Evolutionary conservation across 1,140 invertebrate genomes (phyloP), one percentile per base, ranked within the genome.

Genomic region (Sycobia sp.): DNA sequence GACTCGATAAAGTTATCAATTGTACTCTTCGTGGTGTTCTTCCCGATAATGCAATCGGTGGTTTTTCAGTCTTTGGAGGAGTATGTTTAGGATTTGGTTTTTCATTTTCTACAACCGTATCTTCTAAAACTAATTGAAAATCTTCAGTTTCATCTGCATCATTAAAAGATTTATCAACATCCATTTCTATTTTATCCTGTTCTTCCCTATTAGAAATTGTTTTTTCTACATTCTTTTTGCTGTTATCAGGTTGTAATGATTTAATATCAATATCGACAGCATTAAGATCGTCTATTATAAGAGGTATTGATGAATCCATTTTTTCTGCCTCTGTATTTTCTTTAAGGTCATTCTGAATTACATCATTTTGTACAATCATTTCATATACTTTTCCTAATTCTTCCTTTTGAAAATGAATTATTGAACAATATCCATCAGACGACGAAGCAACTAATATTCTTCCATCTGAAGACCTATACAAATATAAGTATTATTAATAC

Each of bases 371-470:
- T 5, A 46, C 32, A 55, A 13, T 36, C 2, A 18, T 34, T 68
- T 78, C 67, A 70, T 92, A 91, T 3, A 83, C 76, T 44, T 86
- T 82, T 2, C 96, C 97, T 16, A 99, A 79, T 83, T 99, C 96
- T 5, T 84, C 86, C 18, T 88, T 80, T 27, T 86, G 82, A 81
- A 99, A 98, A 34, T 88, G 89, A 43, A 97, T 86, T 61, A 98
- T 83, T 0, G 96, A 96, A 77, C 94, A 96, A 77, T 93, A 99
- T 1, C 96, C 96, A 83, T 99, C 96, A 0, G 94, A 96, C 29
- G 96, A 98, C 16, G 94, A 94, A 0, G 91, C 90, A 2, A 95
- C 84, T 57, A 98, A 78, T 29, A 92, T 81, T 43, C 80, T 81
- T 0, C 94, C 95, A 84, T 98, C 91, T 3, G 84, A 81, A 4